phyloP scores from a whole-genome alignment of 2,888 invertebrate genomes.

The Cheilosia vernalis region DNA sequence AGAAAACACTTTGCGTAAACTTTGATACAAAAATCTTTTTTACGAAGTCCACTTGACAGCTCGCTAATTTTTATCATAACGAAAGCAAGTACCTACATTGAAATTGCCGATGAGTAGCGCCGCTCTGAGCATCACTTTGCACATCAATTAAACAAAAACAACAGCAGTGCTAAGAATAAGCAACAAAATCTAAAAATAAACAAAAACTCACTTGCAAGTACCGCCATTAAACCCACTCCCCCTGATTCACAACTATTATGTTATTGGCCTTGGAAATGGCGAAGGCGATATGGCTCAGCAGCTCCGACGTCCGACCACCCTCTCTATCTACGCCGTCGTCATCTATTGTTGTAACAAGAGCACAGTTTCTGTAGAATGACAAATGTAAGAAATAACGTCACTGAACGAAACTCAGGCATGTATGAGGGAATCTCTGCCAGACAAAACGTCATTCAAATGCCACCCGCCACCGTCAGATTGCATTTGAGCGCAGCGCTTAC shows the following conservation, averaged over 20 bases:
- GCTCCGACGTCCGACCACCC: neutral
- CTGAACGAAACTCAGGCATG: slow-evolving; percentile 37
- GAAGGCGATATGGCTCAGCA: neutral
- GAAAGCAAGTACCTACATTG: neutral
- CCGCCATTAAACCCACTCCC: neutral
- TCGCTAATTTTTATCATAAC: slow-evolving; percentile 16
- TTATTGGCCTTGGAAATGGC: slow-evolving; percentile 20
- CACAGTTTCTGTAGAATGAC: slow-evolving; percentile 8
- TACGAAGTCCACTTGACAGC: slow-evolving; percentile 16
- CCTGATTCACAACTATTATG: neutral
- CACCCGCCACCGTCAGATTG: slow-evolving; percentile 7
- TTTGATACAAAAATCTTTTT: neutral
- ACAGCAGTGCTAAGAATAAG: neutral
- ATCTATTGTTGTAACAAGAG: slow-evolving; percentile 33
- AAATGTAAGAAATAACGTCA: slow-evolving; percentile 42
- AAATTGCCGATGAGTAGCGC: slow-evolving; percentile 8
- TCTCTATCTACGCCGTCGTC: neutral
- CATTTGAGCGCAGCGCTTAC: neutral
- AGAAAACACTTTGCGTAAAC: too few species aligned
- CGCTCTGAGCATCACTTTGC: slow-evolving; percentile 25
- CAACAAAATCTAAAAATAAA: slow-evolving; percentile 39
- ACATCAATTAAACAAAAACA: slow-evolving; percentile 39
- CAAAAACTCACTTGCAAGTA: neutral
- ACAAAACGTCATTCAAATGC: slow-evolving; percentile 58
- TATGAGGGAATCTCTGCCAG: slow-evolving; percentile 23